Evolutionary conservation across 2,888 invertebrate species (phyloP), one percentile per base, ranked within the genome.

Genomic region (Drosophila monieri): DNA sequence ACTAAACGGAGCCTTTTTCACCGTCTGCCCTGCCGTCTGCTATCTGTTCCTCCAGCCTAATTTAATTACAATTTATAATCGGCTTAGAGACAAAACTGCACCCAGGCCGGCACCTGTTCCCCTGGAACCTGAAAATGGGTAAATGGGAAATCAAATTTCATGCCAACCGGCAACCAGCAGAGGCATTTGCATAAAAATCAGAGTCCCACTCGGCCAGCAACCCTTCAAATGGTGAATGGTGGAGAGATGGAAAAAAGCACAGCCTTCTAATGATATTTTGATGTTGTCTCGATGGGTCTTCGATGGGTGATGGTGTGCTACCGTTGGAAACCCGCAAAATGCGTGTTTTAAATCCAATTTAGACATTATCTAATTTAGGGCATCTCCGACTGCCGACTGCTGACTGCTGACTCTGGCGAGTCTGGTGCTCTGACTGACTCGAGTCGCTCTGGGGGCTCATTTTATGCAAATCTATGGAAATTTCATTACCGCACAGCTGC

Each of bases 301-400:
- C 81, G 70, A 81, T 81, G 80, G 81, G 65, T 56, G 73, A 73
- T 75, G 51, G 43, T 21, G 56, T 23, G 56, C 23, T 48, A 32
- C 43, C 55, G 71, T 61, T 77, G 71, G 88, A 88, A 88, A 87
- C 88, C 88, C 89, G 88, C 88, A 89, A 88, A 89, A 85, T 89
- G 88, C 88, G 85, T 89, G 89, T 88, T 87, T 88, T 80, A 89
- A 89, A 90, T 90, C 90, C 90, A 90, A 90, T 90, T 90, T 90
- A 88, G 83, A 89, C 90, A 87, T 90, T 90, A 90, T 90, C 89
- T 90, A 90, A 90, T 90, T 90, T 90, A 80, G 88, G 86, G 85
- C 89, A 89, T 89, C 88, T 80, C 71, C 59, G 56, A 21, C 37
- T 43, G 12, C 32, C 9, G 47, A 52, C 70, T 65, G 53, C 41